These are phyloP conservation scores for Aplysina aerophoba DNA, from an alignment of 37 sponge, comb jelly and placozoan genomes.

Conservation along the genomic window DNA sequence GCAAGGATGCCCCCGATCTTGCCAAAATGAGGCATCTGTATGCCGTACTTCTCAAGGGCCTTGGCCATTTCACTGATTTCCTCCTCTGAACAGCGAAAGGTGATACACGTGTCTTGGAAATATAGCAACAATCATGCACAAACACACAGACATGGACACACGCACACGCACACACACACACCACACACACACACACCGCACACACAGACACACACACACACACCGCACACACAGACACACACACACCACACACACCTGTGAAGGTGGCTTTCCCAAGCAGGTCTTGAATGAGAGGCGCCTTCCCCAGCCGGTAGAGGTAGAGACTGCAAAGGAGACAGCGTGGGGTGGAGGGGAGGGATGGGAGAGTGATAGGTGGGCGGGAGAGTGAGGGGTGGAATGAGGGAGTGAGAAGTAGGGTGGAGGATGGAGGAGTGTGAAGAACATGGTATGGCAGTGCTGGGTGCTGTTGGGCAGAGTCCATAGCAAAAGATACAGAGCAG, in stretches of 20 bases:
- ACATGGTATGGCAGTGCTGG: too few species aligned
- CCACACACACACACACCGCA: neutral
- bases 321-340: conserved; percentile 38
- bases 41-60: conserved; percentile 95
- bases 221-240: neutral
- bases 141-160: neutral
- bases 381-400: conserved; percentile 1
- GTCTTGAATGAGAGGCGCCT: conserved; percentile 95
- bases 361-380: neutral
- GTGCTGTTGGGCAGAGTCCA: too few species aligned
- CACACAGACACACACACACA: conserved; percentile 9
- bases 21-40: conserved; percentile 94
- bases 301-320: conserved; percentile 92
- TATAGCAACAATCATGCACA: neutral
- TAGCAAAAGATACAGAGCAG: too few species aligned
- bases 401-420: neutral
- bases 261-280: conserved; percentile 94
- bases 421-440: conserved; percentile 2
- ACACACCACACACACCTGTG: conserved; percentile 62
- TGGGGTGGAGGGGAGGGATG: neutral
- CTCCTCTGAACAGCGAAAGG: conserved; percentile 71
- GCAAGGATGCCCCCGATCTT: conserved; percentile 97
- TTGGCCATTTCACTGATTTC: conserved; percentile 94
- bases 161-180: neutral
- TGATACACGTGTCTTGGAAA: neutral